Evolutionary conservation across 2,797 vertebrate genomes (phyloP).

Genomic region (Alectoris magna): DNA sequence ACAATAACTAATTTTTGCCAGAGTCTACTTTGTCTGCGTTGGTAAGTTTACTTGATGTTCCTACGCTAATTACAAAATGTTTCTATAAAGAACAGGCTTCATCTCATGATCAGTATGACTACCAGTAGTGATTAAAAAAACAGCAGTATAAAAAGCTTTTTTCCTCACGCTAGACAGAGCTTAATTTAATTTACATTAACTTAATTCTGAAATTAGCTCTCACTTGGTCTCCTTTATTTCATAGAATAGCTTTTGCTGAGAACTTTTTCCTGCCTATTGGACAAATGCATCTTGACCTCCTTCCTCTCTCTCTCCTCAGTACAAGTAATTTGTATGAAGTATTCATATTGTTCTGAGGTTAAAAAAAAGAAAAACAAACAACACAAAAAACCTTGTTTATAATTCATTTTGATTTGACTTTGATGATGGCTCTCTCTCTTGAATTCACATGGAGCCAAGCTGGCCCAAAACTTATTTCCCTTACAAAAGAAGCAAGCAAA

Average conservation of each 20-base stretch:
- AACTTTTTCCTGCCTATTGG: neutral
- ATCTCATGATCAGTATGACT: neutral
- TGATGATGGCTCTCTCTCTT: neutral
- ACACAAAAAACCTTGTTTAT: neutral
- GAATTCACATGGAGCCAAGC: slow-evolving; percentile 1
- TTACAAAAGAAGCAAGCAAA: neutral
- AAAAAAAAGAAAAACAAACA: neutral
- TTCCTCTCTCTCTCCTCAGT: neutral
- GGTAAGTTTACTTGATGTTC: neutral
- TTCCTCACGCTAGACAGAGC: neutral
- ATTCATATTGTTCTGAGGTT: neutral
- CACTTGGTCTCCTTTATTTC: neutral
- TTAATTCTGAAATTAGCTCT: slow-evolving; percentile 9
- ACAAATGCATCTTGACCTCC: neutral
- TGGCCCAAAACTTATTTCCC: neutral
- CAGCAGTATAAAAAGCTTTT: neutral
- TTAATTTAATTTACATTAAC: slow-evolving; percentile 26
- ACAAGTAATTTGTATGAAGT: neutral
- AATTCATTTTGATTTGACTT: slow-evolving; percentile 3
- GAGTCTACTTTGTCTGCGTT: neutral
- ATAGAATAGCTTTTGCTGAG: neutral
- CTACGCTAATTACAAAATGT: neutral
- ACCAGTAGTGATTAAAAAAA: neutral
- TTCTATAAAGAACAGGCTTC: neutral
- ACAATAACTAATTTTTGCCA: neutral